Base-by-base conservation (phyloP, 1,140 invertebrate species). In the Neodiprion virginianus region DNA sequence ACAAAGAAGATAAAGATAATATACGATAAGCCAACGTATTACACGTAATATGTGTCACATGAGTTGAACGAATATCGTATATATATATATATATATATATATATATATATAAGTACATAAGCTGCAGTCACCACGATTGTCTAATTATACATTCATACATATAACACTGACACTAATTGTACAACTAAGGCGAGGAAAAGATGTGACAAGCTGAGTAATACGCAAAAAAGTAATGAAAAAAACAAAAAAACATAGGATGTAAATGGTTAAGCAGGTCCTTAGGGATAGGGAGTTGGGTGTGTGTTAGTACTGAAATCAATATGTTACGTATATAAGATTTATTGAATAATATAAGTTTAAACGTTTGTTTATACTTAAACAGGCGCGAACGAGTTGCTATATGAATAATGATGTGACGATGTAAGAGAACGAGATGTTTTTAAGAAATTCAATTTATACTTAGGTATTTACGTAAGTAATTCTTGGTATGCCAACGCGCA, bases 241-340 rank as follows among this genome's bases (percentile, higher is more conserved):
- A 76, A 47, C 72, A 74, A 76, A 76, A 47, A 73, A 74, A 79
- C 67, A 76, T 81, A 82, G 74, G 69, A 66, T 76, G 77, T 82
- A 84, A 84, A 84, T 79, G 80, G 80, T 84, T 86, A 82, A 84
- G 73, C 72, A 78, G 72, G 80, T 76, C 79, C 71, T 79, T 79
- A 79, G 79, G 80, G 77, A 8, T 61, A 61, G 53, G 53, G 8
- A 61, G 53, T 61, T 61, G 53, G 53, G 53, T 61, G 53, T 61
- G 53, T 61, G 28, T 61, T 61, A 12, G 53, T 61, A 8, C 53
- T 17, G 28, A 61, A 40, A 61, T 61, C 7, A 14, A 61, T 11
- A 17, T 8, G 11, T 61, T 61, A 61, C 4, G 8, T 61, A 17
- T 61, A 40, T 40, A 40, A 40, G 1, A 40, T 40, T 40, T 40